Percentiles rank a stretch among this genome's conserved stretches.
Evolutionary conservation across 2,797 vertebrate genomes (phyloP).

Genomic region (Hydrophis major): DNA sequence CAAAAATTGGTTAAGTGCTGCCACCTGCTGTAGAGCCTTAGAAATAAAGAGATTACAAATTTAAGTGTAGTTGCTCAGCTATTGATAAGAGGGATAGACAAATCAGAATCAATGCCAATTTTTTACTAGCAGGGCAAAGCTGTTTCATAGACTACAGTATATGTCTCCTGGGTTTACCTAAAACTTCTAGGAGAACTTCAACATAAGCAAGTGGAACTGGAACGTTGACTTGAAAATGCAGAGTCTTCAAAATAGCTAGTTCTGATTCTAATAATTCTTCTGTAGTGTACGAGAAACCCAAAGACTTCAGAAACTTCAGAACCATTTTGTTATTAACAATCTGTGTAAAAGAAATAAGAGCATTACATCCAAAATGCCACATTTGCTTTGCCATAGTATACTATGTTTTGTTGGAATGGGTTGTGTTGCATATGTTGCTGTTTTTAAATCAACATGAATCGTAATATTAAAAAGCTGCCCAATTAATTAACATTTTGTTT

Average conservation of each 20-base stretch:
- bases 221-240: constrained; percentile 81
- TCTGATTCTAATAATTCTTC: constrained; percentile 83
- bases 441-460: not conserved
- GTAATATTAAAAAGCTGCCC: not conserved
- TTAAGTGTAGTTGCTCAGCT: not conserved
- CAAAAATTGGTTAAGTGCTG: not conserved
- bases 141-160: not conserved
- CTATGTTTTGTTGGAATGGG: not conserved
- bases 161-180: constrained; percentile 76
- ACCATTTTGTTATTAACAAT: constrained; percentile 77
- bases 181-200: constrained; percentile 89
- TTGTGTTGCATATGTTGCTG: not conserved
- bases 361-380: constrained; percentile 16
- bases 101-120: not conserved
- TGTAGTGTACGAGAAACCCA: constrained; percentile 77
- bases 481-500: not conserved
- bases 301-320: constrained; percentile 78
- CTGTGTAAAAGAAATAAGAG: constrained; percentile 64
- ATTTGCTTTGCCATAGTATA: not conserved
- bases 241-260: constrained; percentile 82
- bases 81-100: not conserved
- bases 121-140: not conserved
- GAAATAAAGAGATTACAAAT: not conserved
- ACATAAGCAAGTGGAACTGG: constrained; percentile 83
- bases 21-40: not conserved